Conservation (phyloP, 2,888 invertebrate genomes). For the Eurytoma adleriae region DNA sequence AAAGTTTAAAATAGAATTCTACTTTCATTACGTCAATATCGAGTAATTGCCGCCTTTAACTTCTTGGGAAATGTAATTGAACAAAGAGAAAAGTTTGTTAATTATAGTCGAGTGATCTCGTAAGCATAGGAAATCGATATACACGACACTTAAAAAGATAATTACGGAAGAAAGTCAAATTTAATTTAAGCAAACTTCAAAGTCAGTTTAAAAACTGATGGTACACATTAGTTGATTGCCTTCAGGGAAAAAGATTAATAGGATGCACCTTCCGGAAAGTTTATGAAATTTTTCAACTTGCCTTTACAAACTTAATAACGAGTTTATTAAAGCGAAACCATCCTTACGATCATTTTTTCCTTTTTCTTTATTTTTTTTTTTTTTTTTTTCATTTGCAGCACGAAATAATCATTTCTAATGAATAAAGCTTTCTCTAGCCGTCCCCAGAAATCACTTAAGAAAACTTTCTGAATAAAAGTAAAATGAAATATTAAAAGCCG, state of each 20-base stretch:
- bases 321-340: too few relatives aligned
- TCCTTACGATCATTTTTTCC: too few relatives aligned
- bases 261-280: background rate
- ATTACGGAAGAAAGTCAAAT: constrained; percentile 42
- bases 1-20: constrained; percentile 13
- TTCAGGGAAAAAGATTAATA: constrained; percentile 10
- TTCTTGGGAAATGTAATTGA: constrained; percentile 28
- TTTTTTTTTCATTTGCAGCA: too few relatives aligned
- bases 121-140: constrained; percentile 35
- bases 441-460: too few relatives aligned
- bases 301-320: too few relatives aligned
- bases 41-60: constrained; percentile 16
- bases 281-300: background rate
- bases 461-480: too few relatives aligned
- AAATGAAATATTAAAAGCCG: too few relatives aligned
- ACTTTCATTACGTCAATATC: constrained; percentile 29
- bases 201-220: constrained; percentile 1
- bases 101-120: constrained; percentile 35
- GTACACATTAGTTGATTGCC: constrained; percentile 38
- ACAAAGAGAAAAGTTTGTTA: constrained; percentile 39
- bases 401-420: too few relatives aligned
- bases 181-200: constrained; percentile 43
- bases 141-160: constrained; percentile 40
- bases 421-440: too few relatives aligned
- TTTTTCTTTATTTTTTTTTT: too few relatives aligned